These are phyloP conservation scores for Vanessa atalanta DNA, from an alignment of 1,140 invertebrate species.

Conservation along the genomic window DNA sequence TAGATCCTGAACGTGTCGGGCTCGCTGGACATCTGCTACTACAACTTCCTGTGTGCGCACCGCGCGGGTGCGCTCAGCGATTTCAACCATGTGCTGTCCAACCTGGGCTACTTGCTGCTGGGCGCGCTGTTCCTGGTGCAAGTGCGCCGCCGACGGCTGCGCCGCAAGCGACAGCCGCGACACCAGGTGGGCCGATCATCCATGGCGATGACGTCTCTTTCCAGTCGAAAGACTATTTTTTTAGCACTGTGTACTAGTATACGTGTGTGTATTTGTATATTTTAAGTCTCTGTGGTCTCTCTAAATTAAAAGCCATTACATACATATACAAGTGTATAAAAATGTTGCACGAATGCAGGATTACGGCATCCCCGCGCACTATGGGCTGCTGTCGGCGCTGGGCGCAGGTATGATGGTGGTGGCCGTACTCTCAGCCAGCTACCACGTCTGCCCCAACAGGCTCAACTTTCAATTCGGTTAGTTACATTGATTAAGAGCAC, in stretches of 20 bases:
- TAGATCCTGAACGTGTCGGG: slow-evolving; percentile 90
- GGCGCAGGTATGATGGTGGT: slow-evolving; percentile 94
- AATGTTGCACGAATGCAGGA: slow-evolving; percentile 42
- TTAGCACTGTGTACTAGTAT: too few relatives aligned
- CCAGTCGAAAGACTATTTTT: too few relatives aligned
- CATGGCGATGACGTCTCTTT: too few relatives aligned
- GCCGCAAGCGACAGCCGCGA: slow-evolving; percentile 44
- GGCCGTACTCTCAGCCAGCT: slow-evolving; percentile 92
- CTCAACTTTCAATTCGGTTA: slow-evolving; percentile 96
- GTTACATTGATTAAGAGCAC: slow-evolving; percentile 13
- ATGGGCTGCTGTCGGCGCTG: slow-evolving; percentile 95
- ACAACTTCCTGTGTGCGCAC: slow-evolving; percentile 95
- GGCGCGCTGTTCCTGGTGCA: slow-evolving; percentile 87
- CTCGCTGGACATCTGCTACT: slow-evolving; percentile 95
- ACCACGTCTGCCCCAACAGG: slow-evolving; percentile 94
- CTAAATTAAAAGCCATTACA: too few relatives aligned
- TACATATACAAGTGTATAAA: too few relatives aligned
- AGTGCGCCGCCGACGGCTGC: slow-evolving; percentile 78
- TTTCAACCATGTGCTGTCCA: slow-evolving; percentile 94
- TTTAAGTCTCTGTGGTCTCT: too few relatives aligned
- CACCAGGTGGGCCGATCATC: slow-evolving; percentile 48
- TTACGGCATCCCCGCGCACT: slow-evolving; percentile 93
- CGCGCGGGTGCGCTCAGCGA: slow-evolving; percentile 87
- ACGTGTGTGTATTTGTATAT: too few relatives aligned
- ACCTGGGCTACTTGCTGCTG: slow-evolving; percentile 92